Evolutionary conservation across 2,888 invertebrate genomes (phyloP).

Genomic region (Drosophila atripex): DNA sequence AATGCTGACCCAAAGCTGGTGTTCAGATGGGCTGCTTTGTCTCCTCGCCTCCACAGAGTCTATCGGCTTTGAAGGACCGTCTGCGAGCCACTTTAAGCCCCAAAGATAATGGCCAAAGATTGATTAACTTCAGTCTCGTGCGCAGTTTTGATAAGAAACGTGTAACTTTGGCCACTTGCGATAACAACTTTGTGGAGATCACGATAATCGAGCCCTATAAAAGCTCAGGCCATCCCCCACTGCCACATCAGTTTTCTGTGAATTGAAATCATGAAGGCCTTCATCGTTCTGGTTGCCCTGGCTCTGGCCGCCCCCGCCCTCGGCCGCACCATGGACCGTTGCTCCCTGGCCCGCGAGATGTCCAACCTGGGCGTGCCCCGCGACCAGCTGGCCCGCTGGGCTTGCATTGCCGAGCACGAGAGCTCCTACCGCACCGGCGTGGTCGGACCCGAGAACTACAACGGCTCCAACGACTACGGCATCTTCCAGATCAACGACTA

Average conservation of each 20-base stretch:
- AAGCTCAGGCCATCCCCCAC: constrained; percentile 4
- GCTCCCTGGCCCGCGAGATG: constrained; percentile 73
- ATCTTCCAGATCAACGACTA: constrained; percentile 81
- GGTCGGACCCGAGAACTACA: constrained; percentile 83
- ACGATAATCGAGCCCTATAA: constrained; percentile 54
- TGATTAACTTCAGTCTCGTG: constrained; percentile 13
- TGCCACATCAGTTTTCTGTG: constrained; percentile 48
- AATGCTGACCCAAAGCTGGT: constrained; percentile 24
- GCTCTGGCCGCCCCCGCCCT: constrained; percentile 60
- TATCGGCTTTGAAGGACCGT: constrained; percentile 9
- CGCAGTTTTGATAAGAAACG: constrained; percentile 19
- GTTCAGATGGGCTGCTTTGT: constrained; percentile 2
- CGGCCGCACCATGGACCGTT: constrained; percentile 63
- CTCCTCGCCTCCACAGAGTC: neutral
- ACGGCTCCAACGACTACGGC: constrained; percentile 84
- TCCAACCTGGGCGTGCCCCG: constrained; percentile 69
- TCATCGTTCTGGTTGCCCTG: constrained; percentile 53
- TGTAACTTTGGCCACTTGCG: constrained; percentile 4
- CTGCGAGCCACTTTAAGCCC: constrained; percentile 10
- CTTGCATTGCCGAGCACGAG: constrained; percentile 78
- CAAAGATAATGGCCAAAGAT: constrained; percentile 8
- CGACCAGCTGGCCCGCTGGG: constrained; percentile 67
- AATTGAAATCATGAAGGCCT: constrained; percentile 47
- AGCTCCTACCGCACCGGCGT: constrained; percentile 83
- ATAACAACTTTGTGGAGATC: constrained; percentile 66